Conservation (phyloP, 2,113 vertebrate species). For the Pseudorectes ferrugineus region DNA sequence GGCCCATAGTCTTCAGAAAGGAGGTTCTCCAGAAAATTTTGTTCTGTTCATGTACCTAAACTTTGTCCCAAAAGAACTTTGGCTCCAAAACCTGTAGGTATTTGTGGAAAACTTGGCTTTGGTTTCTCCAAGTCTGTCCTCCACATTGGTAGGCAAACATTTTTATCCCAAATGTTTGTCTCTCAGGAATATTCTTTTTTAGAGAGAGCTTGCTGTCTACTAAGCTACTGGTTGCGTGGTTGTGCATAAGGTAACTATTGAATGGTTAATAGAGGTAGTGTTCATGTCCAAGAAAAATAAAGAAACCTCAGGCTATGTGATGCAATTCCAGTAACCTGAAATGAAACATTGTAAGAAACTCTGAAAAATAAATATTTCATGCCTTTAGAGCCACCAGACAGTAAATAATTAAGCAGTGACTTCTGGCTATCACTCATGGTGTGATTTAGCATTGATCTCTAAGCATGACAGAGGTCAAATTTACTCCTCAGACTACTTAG, state of each 20-base stretch:
- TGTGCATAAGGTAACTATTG: neutral
- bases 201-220: neutral
- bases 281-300: neutral
- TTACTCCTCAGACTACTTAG: neutral
- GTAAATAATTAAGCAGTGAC: neutral
- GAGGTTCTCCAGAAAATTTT: neutral
- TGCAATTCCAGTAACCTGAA: neutral
- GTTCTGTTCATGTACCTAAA: rapidly evolving
- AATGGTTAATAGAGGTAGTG: neutral
- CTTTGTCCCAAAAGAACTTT: neutral
- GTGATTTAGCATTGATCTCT: neutral
- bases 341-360: neutral
- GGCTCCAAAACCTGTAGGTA: neutral
- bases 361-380: neutral
- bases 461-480: neutral
- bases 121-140: neutral
- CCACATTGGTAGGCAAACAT: neutral
- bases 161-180: neutral
- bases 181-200: neutral
- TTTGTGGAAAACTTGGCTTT: neutral
- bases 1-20: neutral
- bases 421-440: neutral
- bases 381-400: neutral
- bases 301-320: neutral
- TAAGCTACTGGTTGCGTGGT: neutral